Percentiles rank a stretch among this genome's conserved stretches.
phyloP scores from a whole-genome alignment of 2,888 invertebrate species.

The Drosophila antonietae region DNA sequence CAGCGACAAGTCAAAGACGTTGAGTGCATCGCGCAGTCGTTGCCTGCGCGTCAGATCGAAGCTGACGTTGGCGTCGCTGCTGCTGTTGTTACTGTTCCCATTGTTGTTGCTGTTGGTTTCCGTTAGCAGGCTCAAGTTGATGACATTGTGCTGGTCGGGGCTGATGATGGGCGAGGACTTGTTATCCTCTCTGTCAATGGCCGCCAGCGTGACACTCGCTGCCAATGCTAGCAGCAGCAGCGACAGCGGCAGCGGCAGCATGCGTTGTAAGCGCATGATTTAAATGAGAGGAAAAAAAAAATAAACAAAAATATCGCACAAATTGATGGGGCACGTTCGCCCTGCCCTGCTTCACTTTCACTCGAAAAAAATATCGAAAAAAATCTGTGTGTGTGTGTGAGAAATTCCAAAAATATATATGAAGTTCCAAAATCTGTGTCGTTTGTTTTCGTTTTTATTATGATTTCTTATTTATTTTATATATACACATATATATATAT shows the following conservation, averaged over 20 bases:
- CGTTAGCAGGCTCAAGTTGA: constrained; percentile 69
- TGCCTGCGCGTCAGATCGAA: constrained; percentile 73
- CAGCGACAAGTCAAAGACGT: constrained; percentile 82
- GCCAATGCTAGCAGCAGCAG: constrained; percentile 37
- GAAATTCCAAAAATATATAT: constrained; percentile 34
- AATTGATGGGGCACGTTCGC: constrained; percentile 71
- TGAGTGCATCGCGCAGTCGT: constrained; percentile 81
- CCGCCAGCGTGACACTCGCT: constrained; percentile 46
- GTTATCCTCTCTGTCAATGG: constrained; percentile 71
- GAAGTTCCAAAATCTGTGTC: constrained; percentile 55
- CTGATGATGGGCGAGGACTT: constrained; percentile 36
- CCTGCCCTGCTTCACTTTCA: constrained; percentile 68
- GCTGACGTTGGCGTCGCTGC: constrained; percentile 12
- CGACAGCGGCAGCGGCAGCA: constrained; percentile 30
- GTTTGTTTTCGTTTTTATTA: constrained; percentile 21
- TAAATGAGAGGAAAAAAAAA: constrained; percentile 12
- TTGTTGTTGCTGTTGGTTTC: constrained; percentile 19
- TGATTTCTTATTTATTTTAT: background rate
- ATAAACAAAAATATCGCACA: constrained; percentile 44
- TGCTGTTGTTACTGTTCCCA: no score
- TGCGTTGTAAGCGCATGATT: constrained; percentile 40
- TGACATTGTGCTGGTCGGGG: constrained; percentile 61
- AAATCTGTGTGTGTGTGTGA: constrained; percentile 23
- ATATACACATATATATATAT: background rate
- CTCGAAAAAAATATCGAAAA: constrained; percentile 46